Percentiles rank a stretch among this genome's conserved stretches.
phyloP scores from a whole-genome alignment of 2,797 vertebrate genomes.

The Pelodytes ibericus region DNA sequence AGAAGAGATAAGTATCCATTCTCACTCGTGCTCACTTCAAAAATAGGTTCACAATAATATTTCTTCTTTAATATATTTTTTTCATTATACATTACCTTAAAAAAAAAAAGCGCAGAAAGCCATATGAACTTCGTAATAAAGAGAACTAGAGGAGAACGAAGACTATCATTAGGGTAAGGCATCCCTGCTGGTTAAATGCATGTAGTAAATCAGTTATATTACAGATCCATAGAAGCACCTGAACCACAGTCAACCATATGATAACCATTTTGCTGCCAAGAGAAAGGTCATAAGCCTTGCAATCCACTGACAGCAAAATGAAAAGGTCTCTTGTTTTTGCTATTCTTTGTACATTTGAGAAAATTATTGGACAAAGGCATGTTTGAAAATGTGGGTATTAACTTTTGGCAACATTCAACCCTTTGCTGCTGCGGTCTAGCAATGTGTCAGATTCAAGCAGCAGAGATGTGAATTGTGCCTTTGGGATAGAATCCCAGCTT shows the following conservation, averaged over 20 bases:
- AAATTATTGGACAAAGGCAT: neutral
- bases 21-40: conserved; percentile 14
- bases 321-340: neutral
- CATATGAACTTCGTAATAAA: conserved; percentile 70
- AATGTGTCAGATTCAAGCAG: neutral
- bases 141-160: conserved; percentile 67
- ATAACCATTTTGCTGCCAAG: conserved; percentile 3
- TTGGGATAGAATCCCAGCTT: neutral
- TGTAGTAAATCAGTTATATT: conserved; percentile 78
- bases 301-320: neutral
- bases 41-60: conserved; percentile 51
- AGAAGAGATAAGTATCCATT: conserved; percentile 58
- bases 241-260: conserved; percentile 80
- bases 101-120: conserved; percentile 65
- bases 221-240: conserved; percentile 84
- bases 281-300: neutral
- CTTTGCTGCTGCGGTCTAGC: conserved; percentile 5
- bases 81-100: conserved; percentile 70
- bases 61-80: conserved; percentile 53
- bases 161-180: conserved; percentile 91
- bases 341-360: neutral
- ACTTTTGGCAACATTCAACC: conserved; percentile 18
- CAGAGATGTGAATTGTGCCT: neutral
- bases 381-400: neutral
- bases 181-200: conserved; percentile 97